phyloP scores from a whole-genome alignment of 1,140 invertebrate genomes.

The Asbolus verrucosus region DNA sequence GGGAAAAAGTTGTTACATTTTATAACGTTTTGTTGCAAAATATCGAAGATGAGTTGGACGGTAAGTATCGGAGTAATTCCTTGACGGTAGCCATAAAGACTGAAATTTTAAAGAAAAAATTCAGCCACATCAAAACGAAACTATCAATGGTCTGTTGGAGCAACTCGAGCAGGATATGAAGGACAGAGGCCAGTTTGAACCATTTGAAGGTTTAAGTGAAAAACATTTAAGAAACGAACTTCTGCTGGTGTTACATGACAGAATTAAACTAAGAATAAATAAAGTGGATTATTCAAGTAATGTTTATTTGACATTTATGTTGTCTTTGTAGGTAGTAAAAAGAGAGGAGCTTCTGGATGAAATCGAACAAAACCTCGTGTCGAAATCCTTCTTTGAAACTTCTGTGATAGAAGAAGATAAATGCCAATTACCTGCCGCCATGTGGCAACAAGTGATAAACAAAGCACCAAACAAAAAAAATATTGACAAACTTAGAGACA shows the following conservation, averaged over 20 bases:
- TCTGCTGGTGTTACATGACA: conserved; percentile 52
- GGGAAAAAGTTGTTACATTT: conserved; percentile 61
- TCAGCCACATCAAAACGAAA: conserved; percentile 54
- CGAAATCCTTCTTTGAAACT: conserved; percentile 58
- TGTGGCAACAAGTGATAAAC: conserved; percentile 63
- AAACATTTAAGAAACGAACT: conserved; percentile 58
- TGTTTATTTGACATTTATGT: conserved; percentile 41
- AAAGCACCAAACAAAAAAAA: conserved; percentile 56
- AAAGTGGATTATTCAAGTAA: conserved; percentile 54
- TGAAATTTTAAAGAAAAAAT: too few relatives aligned
- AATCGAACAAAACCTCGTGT: conserved; percentile 59
- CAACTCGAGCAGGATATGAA: conserved; percentile 61
- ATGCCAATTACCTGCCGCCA: conserved; percentile 57
- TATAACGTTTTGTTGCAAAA: conserved; percentile 63
- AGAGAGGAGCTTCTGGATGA: conserved; percentile 62
- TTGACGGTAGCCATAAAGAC: too few relatives aligned
- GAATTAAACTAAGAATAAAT: conserved; percentile 46
- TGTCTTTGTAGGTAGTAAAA: conserved; percentile 50
- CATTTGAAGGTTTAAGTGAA: conserved; percentile 53
- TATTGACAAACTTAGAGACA: conserved; percentile 53
- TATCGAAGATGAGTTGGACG: conserved; percentile 63
- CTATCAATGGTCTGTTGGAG: conserved; percentile 59
- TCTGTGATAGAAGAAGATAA: conserved; percentile 56
- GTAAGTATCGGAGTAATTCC: too few relatives aligned
- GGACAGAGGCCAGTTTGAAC: conserved; percentile 51